Base-by-base conservation (phyloP, 2,888 invertebrate genomes). In the Luperina testacea region DNA sequence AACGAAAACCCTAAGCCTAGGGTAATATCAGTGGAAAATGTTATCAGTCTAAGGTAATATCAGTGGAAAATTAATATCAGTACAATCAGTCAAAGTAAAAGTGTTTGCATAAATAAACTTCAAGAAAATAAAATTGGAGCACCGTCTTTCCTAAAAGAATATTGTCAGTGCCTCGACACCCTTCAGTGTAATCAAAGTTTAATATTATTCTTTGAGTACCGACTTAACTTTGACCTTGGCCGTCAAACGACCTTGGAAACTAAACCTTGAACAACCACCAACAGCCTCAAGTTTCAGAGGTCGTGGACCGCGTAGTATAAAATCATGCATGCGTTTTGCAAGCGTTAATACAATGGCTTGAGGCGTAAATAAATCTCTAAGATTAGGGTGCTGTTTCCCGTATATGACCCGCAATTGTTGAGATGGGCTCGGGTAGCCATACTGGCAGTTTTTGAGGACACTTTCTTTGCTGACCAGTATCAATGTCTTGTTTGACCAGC, bases 291-390 rank as follows among this genome's bases (percentile, higher is more conserved):
- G 20, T 57, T 59, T 32, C 42, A 27, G 20, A 70, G 69, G 72
- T 24, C 65, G 20, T 65, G 73, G 86, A 67, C 86, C 69, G 32
- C 15, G 20, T 7, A 27, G 38, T 42, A 45, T 77, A 83, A 71
- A 76, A n/a, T 79, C 68, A 83, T 72, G 51, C 51, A 78, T 67
- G 42, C 57, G 61, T 76, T 75, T 61, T 75, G 64, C n/a, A 75
- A n/a, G 32, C 53, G 59, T 85, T 63, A 57, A 70, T 63, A 74
- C 63, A 59, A 69, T 27, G 27, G 45, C 15, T 72, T 67, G 42
- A 57, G 65, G 15, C 72, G 79, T 63, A 38, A 71, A 81, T 79
- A 81, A 77, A 74, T 77, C 70, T 81, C 69, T 45, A 76, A 78
- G 72, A 77, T 87, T 78, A 65, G 65, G 53, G 67, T 57, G 13